Base-by-base conservation (phyloP, 2,888 invertebrate species). In the Ochlodes sylvanus region DNA sequence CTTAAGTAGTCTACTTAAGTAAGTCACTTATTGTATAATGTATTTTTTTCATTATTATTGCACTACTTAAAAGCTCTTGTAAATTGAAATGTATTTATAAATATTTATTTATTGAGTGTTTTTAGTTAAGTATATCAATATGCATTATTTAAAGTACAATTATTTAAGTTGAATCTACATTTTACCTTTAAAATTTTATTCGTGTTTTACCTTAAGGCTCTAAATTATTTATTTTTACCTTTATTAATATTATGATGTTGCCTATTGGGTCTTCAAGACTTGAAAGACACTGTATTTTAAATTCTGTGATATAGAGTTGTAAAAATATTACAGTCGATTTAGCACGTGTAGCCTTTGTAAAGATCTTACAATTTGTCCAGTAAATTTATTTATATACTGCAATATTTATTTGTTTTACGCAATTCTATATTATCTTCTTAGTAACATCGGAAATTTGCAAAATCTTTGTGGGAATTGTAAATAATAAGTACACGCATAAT, bases 301-400 rank as follows among this genome's bases (percentile, higher is more conserved):
- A 87, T 85, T 88, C 92, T 92, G 92, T 92, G 92, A 92, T 92
- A 92, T 90, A 90, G 86, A 76, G 80, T 79, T 83, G 81, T 90
- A 85, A 75, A 79, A 79, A 75, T 76, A 82, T 80, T 85, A 69
- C 74, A 74, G 71, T 61, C 54, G 54, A 17, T 21, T 15, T 44
- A 63, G 15, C n/a, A 47, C 65, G 63, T 71, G 44, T 74, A 74
- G 66, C 69, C 66, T 70, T 71, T 42, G 70, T 65, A 58, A 41
- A 58, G 27, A 60, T 42, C 52, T 52, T 41, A 7, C 17, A 42
- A 54, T 52, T 60, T 58, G 38, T 41, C 58, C 65, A 58, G 50
- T 50, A 34, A 56, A n/a, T 14, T 27, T 44, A n/a, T 15, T 44
- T 7, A 34, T 34, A 34, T n/a, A n/a, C n/a, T n/a, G n/a, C n/a